Conservation (phyloP, 2,113 vertebrate species). For the Miniopterus natalensis region DNA sequence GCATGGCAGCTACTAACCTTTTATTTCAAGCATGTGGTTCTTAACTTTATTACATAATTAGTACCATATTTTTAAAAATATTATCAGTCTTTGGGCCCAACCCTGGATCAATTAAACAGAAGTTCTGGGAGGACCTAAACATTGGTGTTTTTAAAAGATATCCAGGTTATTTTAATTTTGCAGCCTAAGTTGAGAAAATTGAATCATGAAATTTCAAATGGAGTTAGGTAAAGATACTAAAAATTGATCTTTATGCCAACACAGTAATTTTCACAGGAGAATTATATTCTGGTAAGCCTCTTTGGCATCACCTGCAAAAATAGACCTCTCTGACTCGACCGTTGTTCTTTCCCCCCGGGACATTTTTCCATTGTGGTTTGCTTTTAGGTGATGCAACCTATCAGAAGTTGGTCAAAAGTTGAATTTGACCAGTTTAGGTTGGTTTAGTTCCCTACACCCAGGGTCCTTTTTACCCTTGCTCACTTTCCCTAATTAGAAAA, state of each 20-base stretch:
- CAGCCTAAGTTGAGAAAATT: constrained; percentile 36
- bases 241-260: constrained; percentile 36
- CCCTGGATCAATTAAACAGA: neutral
- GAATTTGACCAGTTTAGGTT: constrained; percentile 47
- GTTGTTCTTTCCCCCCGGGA: neutral
- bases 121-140: neutral
- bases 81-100: neutral
- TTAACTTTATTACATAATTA: neutral
- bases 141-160: neutral
- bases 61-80: neutral
- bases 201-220: constrained; percentile 40
- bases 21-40: neutral
- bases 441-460: neutral
- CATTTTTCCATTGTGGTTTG: constrained; percentile 17
- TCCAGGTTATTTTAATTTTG: constrained; percentile 45
- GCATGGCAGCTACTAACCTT: neutral
- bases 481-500: neutral
- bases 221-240: constrained; percentile 3
- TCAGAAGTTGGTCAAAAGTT: neutral
- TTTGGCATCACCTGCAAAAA: neutral
- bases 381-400: neutral
- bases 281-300: neutral
- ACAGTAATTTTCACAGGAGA: neutral
- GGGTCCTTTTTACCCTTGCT: neutral
- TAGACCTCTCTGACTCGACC: neutral